These are phyloP conservation scores for Campylomormyrus numenius DNA, from an alignment of 2,113 vertebrate species.

Conservation along the genomic window DNA sequence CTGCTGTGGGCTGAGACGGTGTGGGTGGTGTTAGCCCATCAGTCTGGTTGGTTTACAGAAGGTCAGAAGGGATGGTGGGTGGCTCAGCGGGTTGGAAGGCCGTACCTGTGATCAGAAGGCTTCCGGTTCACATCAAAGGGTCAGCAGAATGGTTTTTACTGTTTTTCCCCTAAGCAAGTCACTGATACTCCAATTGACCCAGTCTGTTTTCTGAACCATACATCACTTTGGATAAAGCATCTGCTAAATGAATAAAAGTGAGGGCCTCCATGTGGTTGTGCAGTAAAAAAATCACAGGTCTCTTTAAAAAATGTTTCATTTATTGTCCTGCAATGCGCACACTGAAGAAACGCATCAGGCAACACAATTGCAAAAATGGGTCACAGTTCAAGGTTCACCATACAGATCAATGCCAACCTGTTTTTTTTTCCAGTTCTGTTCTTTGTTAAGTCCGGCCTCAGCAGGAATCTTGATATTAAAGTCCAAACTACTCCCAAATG, in stretches of 20 bases:
- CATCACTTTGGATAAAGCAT: not conserved
- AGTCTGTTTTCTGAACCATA: not conserved
- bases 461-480: not conserved
- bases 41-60: not conserved
- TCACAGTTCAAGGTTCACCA: not conserved
- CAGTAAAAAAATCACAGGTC: not conserved
- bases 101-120: not conserved
- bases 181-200: not conserved
- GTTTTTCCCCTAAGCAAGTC: not conserved
- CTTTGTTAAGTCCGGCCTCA: not conserved
- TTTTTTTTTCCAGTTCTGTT: not conserved
- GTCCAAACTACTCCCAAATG: conserved; percentile 9
- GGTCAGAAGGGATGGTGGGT: not conserved
- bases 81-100: not conserved
- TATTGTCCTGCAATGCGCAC: not conserved
- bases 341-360: not conserved
- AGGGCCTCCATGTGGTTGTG: not conserved
- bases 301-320: not conserved
- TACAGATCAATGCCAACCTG: conserved; percentile 1
- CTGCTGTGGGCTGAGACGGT: not conserved
- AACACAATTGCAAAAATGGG: not conserved
- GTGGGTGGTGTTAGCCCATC: not conserved
- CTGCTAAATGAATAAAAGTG: not conserved
- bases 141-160: not conserved
- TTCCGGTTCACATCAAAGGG: not conserved